Evolutionary conservation across 2,888 invertebrate genomes (phyloP), one percentile per base, ranked within the genome.

Genomic region (Harpalus rubripes): DNA sequence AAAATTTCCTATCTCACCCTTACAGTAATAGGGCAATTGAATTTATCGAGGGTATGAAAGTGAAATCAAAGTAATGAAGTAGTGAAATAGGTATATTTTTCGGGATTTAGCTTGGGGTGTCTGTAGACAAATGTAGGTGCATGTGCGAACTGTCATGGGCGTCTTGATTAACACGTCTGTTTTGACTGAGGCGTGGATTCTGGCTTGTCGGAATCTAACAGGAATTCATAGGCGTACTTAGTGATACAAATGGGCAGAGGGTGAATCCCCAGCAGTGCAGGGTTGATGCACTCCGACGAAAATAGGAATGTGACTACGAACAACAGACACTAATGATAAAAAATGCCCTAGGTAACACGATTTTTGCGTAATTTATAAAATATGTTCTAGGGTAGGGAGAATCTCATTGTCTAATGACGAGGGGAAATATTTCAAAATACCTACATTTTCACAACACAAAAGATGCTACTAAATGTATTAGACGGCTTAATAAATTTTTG

Each of bases 181-280:
- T 81, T 81, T 81, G 65, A 81, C 78, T 78, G 58, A 78, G 78
- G 58, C 78, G 58, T 58, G 78, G 58, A 78, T 58, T 58, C 78
- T 22, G 58, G 26, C 26, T 58, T 78, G 78, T 78, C 58, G 56
- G 78, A 78, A 78, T 65, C 78, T 84, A 84, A 84, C 78, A 18
- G 78, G 65, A 78, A 84, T 84, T 63, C 84, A 84, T 84, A 84
- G 84, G 84, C 84, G 84, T 84, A 78, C 84, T 84, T 84, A 84
- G 84, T 63, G 63, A 63, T 84, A 84, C 84, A 84, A 63, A 84
- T 84, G 84, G 78, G 65, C 56, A 78, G 26, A 65, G 82, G 84
- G 84, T 26, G 78, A 44, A 63, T 61, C 65, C 63, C 84, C 63
- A 52, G 58, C 81, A 83, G 10, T 74, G 83, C 59, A 39, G 76